These are phyloP conservation scores for Drosophila simulans DNA, from an alignment of 1,140 invertebrate genomes.

Conservation along the genomic window DNA sequence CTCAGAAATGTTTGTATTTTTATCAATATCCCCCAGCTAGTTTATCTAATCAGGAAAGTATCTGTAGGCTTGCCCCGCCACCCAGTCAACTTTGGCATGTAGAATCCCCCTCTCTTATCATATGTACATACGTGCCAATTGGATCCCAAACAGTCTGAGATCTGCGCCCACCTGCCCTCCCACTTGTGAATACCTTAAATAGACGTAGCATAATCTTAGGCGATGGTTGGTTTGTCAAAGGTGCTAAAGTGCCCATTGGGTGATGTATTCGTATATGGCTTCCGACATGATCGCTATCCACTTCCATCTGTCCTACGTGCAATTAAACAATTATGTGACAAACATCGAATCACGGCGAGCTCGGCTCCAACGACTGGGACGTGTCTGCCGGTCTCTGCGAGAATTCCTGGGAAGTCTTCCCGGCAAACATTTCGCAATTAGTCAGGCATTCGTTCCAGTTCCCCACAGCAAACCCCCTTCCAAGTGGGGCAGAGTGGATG, in stretches of 20 bases:
- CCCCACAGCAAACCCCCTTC: background rate
- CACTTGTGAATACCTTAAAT: background rate
- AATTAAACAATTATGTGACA: constrained; percentile 50
- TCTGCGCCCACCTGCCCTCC: background rate
- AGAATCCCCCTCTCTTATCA: background rate
- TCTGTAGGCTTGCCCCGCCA: background rate
- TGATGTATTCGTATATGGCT: constrained; percentile 4
- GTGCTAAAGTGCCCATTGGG: constrained; percentile 13
- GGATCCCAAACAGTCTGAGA: too few species aligned
- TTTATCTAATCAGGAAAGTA: constrained; percentile 27
- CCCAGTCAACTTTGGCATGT: constrained; percentile 10
- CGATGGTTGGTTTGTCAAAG: constrained; percentile 13
- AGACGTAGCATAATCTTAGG: constrained; percentile 57
- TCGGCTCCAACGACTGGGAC: constrained; percentile 6
- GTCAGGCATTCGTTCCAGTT: constrained; percentile 30
- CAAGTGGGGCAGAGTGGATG: background rate
- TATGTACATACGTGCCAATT: background rate
- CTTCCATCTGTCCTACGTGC: constrained; percentile 41
- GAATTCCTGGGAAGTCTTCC: constrained; percentile 28
- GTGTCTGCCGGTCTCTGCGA: constrained; percentile 14
- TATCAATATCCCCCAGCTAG: constrained; percentile 13
- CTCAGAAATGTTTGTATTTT: background rate
- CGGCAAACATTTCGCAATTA: constrained; percentile 60
- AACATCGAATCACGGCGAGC: constrained; percentile 20
- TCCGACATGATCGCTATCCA: constrained; percentile 4